Percentiles rank a stretch among this genome's conserved stretches.
Evolutionary conservation across 1,140 invertebrate genomes (phyloP).

Genomic region (Yoshiicerus persimilis): DNA sequence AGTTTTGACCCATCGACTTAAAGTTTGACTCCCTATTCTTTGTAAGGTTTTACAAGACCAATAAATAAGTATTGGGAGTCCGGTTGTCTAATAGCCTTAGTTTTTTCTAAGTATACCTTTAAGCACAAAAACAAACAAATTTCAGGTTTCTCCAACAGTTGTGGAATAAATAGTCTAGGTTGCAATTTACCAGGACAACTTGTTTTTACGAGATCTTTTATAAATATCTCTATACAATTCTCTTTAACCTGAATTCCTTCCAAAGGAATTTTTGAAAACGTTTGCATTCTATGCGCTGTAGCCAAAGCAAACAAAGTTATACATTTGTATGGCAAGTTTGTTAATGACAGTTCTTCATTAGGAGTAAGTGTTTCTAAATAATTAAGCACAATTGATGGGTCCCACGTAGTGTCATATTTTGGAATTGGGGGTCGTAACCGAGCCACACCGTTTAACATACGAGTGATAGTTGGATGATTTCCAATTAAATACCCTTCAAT

Average conservation of each 20-base stretch:
- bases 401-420: not conserved
- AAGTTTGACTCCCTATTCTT: not conserved
- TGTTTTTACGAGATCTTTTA: not conserved
- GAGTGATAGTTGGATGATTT: not conserved
- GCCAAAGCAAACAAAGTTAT: not conserved
- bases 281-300: not conserved
- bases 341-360: not conserved
- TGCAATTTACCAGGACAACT: not conserved
- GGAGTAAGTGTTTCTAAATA: not conserved
- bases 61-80: not conserved
- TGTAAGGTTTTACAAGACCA: not conserved
- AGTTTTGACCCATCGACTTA: not conserved
- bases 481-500: not conserved
- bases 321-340: not conserved
- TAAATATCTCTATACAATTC: not conserved
- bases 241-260: not conserved
- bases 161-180: not conserved
- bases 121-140: not conserved
- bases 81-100: not conserved
- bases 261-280: not conserved
- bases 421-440: not conserved
- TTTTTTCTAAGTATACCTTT: not conserved
- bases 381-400: not conserved
- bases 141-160: not conserved
- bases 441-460: not conserved